Conservation (phyloP, 2,113 vertebrate genomes). For the Myxocyprinus asiaticus region DNA sequence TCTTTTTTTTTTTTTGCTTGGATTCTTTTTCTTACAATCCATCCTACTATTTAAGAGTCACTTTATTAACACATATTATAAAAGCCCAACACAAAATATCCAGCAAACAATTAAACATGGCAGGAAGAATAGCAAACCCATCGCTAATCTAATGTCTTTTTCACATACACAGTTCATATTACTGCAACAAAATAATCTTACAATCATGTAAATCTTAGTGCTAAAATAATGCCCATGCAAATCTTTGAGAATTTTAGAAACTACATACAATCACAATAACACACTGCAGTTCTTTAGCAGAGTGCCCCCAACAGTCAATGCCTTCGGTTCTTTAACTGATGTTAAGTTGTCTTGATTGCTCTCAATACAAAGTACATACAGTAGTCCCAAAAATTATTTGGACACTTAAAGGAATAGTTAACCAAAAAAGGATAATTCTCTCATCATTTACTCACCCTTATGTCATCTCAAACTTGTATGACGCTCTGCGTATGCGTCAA, state of each 20-base stretch:
- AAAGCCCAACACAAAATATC: constrained; percentile 69
- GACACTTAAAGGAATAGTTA: too few species aligned
- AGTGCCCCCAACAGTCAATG: constrained; percentile 80
- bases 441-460: too few species aligned
- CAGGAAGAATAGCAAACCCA: constrained; percentile 55
- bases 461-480: too few species aligned
- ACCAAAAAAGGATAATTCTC: too few species aligned
- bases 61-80: constrained; percentile 44
- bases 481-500: too few species aligned
- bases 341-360: constrained; percentile 60
- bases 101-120: constrained; percentile 56
- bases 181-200: constrained; percentile 52
- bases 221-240: constrained; percentile 74
- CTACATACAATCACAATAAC: constrained; percentile 62
- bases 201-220: constrained; percentile 59
- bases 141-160: constrained; percentile 60
- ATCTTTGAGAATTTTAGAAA: constrained; percentile 44
- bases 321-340: constrained; percentile 69
- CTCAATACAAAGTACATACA: constrained; percentile 60
- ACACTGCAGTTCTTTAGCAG: constrained; percentile 51
- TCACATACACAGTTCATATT: constrained; percentile 46
- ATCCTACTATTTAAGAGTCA: constrained; percentile 49
- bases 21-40: constrained; percentile 61
- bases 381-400: too few species aligned
- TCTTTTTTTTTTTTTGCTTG: constrained; percentile 38